Percentiles rank a stretch among this genome's conserved stretches.
Conservation (phyloP, 2,797 vertebrate species). For the Pipistrellus kuhlii region DNA sequence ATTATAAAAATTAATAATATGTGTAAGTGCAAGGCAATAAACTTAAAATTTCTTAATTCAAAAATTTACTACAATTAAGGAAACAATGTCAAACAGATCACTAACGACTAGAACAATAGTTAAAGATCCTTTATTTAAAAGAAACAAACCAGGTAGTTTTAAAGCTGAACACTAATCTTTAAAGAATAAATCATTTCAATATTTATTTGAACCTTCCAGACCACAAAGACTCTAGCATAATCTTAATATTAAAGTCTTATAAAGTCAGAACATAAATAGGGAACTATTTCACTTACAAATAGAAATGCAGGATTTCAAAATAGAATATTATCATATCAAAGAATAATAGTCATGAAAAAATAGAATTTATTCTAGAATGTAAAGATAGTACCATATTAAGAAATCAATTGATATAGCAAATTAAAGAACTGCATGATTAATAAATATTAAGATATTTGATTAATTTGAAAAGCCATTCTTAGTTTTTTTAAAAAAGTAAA, state of each 20-base stretch:
- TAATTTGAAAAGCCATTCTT: not conserved
- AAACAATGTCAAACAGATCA: constrained; percentile 19
- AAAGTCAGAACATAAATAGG: not conserved
- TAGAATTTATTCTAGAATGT: not conserved
- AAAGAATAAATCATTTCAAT: not conserved
- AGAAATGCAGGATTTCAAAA: not conserved
- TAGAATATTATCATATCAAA: not conserved
- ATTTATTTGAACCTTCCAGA: not conserved
- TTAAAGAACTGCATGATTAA: not conserved
- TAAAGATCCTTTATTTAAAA: not conserved
- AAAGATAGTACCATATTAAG: not conserved
- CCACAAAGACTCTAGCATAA: not conserved
- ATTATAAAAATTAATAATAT: not conserved
- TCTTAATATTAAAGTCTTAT: not conserved
- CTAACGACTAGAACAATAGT: not conserved
- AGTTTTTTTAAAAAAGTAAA: not conserved
- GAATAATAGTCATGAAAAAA: not conserved
- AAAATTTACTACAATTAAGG: not conserved
- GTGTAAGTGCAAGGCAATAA: not conserved
- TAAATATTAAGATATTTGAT: constrained; percentile 1
- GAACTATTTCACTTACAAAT: not conserved
- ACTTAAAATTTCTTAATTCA: constrained; percentile 13
- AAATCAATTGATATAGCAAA: not conserved
- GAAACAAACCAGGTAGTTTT: not conserved
- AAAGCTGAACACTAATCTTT: not conserved